These are phyloP conservation scores for Hypercompe scribonia DNA, from an alignment of 2,888 invertebrate species.

Conservation along the genomic window DNA sequence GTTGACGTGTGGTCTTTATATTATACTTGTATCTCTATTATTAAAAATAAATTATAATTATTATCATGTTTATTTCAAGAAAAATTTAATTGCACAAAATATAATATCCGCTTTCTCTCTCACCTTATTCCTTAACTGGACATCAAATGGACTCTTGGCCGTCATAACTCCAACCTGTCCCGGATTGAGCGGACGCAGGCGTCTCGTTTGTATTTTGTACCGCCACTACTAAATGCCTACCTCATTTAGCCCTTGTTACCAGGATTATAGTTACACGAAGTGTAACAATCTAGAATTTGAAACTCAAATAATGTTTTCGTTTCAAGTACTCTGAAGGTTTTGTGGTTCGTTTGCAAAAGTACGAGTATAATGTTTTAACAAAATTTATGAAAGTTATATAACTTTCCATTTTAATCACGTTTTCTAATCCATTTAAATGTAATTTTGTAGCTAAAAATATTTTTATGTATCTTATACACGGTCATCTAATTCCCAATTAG, in stretches of 20 bases:
- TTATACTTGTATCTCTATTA: too few species aligned
- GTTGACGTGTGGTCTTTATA: too few species aligned
- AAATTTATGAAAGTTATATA: background rate
- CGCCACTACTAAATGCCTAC: slow-evolving; percentile 54
- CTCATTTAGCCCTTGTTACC: slow-evolving; percentile 58
- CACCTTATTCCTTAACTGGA: slow-evolving; percentile 48
- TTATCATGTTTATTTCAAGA: too few species aligned
- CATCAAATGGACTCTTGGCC: slow-evolving; percentile 66
- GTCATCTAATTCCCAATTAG: background rate
- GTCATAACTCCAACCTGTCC: slow-evolving; percentile 73
- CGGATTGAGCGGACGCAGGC: slow-evolving; percentile 70
- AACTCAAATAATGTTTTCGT: slow-evolving; percentile 33
- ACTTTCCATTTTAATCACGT: background rate
- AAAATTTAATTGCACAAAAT: background rate
- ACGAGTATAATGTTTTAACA: background rate
- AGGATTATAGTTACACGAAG: slow-evolving; percentile 64
- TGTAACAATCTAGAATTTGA: slow-evolving; percentile 35
- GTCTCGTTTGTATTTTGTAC: slow-evolving; percentile 64
- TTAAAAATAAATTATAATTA: too few species aligned
- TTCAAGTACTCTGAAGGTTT: slow-evolving; percentile 37
- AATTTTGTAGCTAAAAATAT: too few species aligned
- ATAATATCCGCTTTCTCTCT: slow-evolving; percentile 26
- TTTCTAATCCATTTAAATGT: background rate
- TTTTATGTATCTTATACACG: background rate
- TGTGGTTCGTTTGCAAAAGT: background rate